Conservation (phyloP, 2,888 invertebrate genomes). For the Arrhopalites spinosus region DNA sequence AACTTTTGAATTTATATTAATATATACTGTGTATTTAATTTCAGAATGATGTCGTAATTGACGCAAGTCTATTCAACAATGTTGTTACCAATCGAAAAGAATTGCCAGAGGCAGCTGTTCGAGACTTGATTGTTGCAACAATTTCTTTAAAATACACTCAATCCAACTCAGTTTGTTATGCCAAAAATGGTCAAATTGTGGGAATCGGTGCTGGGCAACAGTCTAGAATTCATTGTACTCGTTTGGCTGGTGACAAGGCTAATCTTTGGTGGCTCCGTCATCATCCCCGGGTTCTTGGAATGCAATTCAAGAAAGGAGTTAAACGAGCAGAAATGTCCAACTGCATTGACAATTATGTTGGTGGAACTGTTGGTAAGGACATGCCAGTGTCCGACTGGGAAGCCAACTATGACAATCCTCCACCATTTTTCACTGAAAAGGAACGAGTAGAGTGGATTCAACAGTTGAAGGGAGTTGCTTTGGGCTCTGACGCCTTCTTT, state of each 20-base stretch:
- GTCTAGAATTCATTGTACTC: constrained; percentile 96
- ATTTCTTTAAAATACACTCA: constrained; percentile 97
- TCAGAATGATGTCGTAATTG: constrained; percentile 88
- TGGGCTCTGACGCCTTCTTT: constrained; percentile 97
- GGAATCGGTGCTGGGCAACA: constrained; percentile 99
- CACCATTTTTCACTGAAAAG: constrained; percentile 70
- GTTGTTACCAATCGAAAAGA: constrained; percentile 74
- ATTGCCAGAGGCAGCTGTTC: constrained; percentile 74
- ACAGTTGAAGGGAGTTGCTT: constrained; percentile 75
- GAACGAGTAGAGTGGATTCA: constrained; percentile 73
- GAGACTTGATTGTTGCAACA: constrained; percentile 93
- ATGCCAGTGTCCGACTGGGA: constrained; percentile 78
- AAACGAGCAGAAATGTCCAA: constrained; percentile 92
- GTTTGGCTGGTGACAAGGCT: constrained; percentile 95
- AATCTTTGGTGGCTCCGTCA: constrained; percentile 87
- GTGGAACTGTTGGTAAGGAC: constrained; percentile 88
- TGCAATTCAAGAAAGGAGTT: constrained; percentile 84
- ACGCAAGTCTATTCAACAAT: constrained; percentile 76
- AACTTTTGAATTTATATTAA: too few species aligned
- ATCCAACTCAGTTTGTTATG: constrained; percentile 97
- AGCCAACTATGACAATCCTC: constrained; percentile 74
- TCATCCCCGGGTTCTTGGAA: constrained; percentile 80
- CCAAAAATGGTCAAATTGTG: constrained; percentile 88
- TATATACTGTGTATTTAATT: too few species aligned
- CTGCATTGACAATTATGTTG: constrained; percentile 93